Conservation (phyloP, 2,113 vertebrate species). For the Recurvirostra avosetta region DNA sequence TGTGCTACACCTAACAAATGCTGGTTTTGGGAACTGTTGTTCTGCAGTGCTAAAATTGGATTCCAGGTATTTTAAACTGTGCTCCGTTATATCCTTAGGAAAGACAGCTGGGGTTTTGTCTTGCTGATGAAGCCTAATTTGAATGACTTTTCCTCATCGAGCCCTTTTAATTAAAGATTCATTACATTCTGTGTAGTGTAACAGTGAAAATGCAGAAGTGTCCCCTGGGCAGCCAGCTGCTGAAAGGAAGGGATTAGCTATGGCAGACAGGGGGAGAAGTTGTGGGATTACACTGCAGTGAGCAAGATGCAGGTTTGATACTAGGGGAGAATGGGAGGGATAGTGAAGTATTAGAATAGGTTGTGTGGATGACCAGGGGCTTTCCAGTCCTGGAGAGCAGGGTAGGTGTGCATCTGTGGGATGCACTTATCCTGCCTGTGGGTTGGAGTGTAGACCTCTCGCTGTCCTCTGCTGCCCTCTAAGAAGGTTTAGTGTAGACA, state of each 20-base stretch:
- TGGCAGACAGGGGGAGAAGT: background rate
- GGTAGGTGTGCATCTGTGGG: background rate
- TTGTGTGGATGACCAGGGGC: background rate
- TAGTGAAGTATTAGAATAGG: background rate
- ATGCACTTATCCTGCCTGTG: background rate
- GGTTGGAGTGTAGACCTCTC: background rate
- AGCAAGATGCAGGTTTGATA: background rate
- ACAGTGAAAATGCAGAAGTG: background rate
- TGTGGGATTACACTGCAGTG: background rate
- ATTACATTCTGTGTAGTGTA: background rate
- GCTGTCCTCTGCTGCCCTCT: background rate
- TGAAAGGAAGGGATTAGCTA: background rate
- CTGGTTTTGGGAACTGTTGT: background rate
- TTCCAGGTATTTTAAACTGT: constrained; percentile 33
- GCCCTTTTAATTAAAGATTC: constrained; percentile 45
- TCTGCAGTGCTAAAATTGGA: background rate
- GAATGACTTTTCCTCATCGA: constrained; percentile 42
- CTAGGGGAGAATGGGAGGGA: background rate
- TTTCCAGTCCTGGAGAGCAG: background rate
- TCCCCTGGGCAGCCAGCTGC: constrained; percentile 5
- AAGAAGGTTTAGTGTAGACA: background rate
- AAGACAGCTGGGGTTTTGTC: constrained; percentile 37
- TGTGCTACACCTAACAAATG: background rate
- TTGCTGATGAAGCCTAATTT: constrained; percentile 39
- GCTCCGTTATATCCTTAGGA: background rate